Conservation (phyloP, 2,888 invertebrate species). For the Dromius quadrimaculatus region DNA sequence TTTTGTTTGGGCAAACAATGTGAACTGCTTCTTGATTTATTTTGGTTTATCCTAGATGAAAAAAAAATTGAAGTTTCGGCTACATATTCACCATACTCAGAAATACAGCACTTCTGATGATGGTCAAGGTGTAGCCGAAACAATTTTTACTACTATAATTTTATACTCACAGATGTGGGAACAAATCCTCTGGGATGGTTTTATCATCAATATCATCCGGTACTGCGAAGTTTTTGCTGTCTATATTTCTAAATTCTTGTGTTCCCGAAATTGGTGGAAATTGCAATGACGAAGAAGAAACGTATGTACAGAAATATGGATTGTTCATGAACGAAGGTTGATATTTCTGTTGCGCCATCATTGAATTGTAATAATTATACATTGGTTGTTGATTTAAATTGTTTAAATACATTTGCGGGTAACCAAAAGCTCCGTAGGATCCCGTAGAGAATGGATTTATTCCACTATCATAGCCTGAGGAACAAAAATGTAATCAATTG, state of each 20-base stretch:
- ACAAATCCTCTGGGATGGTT: slow-evolving; percentile 29
- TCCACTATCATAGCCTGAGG: slow-evolving; percentile 28
- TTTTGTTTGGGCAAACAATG: slow-evolving; percentile 61
- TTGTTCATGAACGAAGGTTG: slow-evolving; percentile 20
- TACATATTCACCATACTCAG: no score
- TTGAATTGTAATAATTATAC: slow-evolving; percentile 45
- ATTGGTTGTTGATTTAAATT: slow-evolving; percentile 32
- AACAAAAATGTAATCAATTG: background rate
- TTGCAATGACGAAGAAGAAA: slow-evolving; percentile 43
- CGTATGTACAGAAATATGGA: slow-evolving; percentile 47
- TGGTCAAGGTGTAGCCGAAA: no score
- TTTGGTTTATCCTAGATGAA: slow-evolving; percentile 21
- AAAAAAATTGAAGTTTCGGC: no score
- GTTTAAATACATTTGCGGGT: slow-evolving; percentile 45
- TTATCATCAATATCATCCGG: slow-evolving; percentile 44
- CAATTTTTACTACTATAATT: slow-evolving; percentile 14
- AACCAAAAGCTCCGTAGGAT: slow-evolving; percentile 39
- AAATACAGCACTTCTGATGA: background rate
- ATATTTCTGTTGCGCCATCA: slow-evolving; percentile 43
- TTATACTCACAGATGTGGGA: slow-evolving; percentile 11
- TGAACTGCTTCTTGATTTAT: slow-evolving; percentile 42
- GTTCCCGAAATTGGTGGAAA: slow-evolving; percentile 42
- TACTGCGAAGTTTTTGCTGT: slow-evolving; percentile 7
- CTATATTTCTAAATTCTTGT: slow-evolving; percentile 32
- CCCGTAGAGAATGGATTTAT: slow-evolving; percentile 17